Evolutionary conservation across 1,140 invertebrate species (phyloP), one percentile per base, ranked within the genome.

Genomic region (Aphelenchoides fujianensis): DNA sequence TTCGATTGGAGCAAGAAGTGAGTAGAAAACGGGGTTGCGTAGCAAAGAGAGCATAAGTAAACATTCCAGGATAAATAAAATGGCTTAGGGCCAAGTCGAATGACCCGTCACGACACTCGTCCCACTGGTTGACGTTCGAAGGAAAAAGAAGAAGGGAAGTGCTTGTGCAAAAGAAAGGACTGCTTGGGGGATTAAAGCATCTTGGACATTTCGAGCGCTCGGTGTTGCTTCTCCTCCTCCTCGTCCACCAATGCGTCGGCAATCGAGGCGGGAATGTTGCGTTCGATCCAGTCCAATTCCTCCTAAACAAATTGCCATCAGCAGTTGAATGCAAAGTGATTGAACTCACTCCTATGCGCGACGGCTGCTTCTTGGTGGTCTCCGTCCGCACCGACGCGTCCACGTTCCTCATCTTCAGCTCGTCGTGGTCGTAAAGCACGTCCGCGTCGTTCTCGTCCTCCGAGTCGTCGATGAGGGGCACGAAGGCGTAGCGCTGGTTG

Each of bases 401-500:
- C 7, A 54, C 1, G 36, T 5, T 28, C 0, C 19, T 16, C 23
- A 9, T 68, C 32, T 67, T 37, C 9, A 74, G 23, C 5, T 31
- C n/a, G 7, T 9, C 23, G n/a, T 74, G 23, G 69, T 36, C 75
- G 57, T 77, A 83, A 9, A 80, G 27, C 48, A 74, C 77, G 23
- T 80, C 79, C 32, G 70, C 82, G 28, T 83, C 83, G 66, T 82
- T 84, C 54, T 89, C 88, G 53, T 88, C 87, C 73, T 89, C 88
- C 82, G 93, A 92, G 62, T 91, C 91, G 87, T 95, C 93, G 3
- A 94, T 86, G 27, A 96, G 86, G 52, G 93, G 92, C 5, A 92
- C 93, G 86, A 95, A 95, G 1, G 93, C 93, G 87, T 94, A 95
- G 74, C 89, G 88, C 86, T 95, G 93, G 86, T 95, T 95, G 84